phyloP scores from a whole-genome alignment of 2,797 vertebrate genomes.

The Apodemus agrarius region DNA sequence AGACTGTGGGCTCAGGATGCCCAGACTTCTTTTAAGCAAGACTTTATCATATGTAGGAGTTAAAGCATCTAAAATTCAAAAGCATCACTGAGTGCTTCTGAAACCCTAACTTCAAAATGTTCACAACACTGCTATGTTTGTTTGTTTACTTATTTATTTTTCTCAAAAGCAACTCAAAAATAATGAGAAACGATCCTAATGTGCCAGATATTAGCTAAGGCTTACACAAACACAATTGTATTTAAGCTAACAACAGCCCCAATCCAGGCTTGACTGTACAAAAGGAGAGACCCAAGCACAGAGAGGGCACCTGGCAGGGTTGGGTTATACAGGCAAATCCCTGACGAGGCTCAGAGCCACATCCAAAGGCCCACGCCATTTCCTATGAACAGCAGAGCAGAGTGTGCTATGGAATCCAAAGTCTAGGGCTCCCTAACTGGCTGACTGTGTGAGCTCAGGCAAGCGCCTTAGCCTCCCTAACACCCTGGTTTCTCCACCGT shows the following conservation, averaged over 20 bases:
- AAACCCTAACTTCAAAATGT: conserved; percentile 51
- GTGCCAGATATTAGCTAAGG: not conserved
- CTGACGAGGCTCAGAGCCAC: not conserved
- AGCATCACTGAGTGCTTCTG: not conserved
- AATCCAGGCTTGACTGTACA: not conserved
- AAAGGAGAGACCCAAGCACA: not conserved
- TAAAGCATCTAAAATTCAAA: conserved; percentile 55
- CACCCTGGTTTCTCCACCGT: not conserved
- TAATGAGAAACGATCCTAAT: not conserved
- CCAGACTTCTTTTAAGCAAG: not conserved
- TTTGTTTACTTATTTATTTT: not conserved
- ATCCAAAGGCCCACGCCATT: not conserved
- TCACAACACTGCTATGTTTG: not conserved
- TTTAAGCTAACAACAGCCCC: not conserved
- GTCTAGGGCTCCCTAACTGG: not conserved
- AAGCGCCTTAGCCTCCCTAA: not conserved
- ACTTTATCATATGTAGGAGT: not conserved
- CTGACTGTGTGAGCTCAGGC: not conserved
- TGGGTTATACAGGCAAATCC: not conserved
- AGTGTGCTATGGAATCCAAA: not conserved
- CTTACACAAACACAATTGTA: not conserved
- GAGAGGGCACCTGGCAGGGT: not conserved
- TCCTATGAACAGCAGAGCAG: not conserved
- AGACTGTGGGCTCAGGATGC: not conserved
- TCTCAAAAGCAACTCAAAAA: conserved; percentile 34